Conservation (phyloP, 2,888 invertebrate species). For the Danaus chrysippus region DNA sequence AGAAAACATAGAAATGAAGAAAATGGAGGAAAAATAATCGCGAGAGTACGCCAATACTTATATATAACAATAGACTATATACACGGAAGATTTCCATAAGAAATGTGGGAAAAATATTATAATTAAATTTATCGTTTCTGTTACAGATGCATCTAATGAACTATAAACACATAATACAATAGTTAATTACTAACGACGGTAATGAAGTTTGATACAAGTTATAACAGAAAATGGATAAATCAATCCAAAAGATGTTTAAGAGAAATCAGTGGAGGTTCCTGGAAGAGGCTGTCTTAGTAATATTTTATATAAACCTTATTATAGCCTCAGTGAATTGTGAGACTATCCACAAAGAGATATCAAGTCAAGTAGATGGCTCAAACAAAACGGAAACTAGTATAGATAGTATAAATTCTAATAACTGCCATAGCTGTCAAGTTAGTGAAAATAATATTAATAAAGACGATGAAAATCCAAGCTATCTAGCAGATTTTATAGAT, state of each 20-base stretch:
- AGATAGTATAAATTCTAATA: slow-evolving; percentile 63
- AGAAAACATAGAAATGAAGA: slow-evolving; percentile 21
- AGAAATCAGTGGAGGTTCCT: slow-evolving; percentile 55
- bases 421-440: slow-evolving; percentile 72
- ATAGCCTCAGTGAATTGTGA: slow-evolving; percentile 52
- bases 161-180: slow-evolving; percentile 31
- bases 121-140: slow-evolving; percentile 35
- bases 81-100: slow-evolving; percentile 10
- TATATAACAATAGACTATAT: not conserved
- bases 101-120: slow-evolving; percentile 16
- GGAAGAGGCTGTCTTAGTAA: slow-evolving; percentile 45
- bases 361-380: slow-evolving; percentile 51
- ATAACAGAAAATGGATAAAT: slow-evolving; percentile 55
- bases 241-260: slow-evolving; percentile 43
- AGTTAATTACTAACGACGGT: slow-evolving; percentile 41
- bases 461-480: slow-evolving; percentile 28
- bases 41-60: slow-evolving; percentile 13
- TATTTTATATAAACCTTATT: slow-evolving; percentile 53
- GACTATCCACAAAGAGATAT: slow-evolving; percentile 43
- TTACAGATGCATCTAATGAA: slow-evolving; percentile 58
- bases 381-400: slow-evolving; percentile 58
- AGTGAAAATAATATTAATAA: slow-evolving; percentile 42
- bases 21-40: slow-evolving; percentile 9
- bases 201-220: slow-evolving; percentile 55
- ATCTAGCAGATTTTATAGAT: slow-evolving; percentile 53